Percentiles rank a stretch among this genome's conserved stretches.
Evolutionary conservation across 2,113 vertebrate genomes (phyloP).

Genomic region (Chaetodon auriga): DNA sequence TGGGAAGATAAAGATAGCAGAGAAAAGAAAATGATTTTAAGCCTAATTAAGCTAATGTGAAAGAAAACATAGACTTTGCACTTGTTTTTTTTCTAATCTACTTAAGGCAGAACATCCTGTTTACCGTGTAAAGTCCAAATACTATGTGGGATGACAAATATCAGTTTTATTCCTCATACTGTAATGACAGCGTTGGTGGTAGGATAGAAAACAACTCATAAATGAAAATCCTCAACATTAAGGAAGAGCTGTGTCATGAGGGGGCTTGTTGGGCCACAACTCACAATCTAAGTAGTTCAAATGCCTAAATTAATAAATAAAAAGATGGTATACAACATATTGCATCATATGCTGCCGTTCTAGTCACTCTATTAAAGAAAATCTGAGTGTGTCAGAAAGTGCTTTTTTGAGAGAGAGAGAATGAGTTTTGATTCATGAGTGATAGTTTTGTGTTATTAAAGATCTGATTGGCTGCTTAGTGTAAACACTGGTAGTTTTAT

Average conservation of each 20-base stretch:
- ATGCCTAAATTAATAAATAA: neutral
- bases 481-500: constrained; percentile 2
- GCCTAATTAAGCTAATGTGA: neutral
- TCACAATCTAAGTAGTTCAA: neutral
- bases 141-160: neutral
- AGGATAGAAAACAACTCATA: neutral
- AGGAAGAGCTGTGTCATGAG: neutral
- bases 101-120: neutral
- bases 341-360: neutral
- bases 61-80: neutral
- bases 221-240: neutral
- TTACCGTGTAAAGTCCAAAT: neutral
- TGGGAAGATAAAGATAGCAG: constrained; percentile 1
- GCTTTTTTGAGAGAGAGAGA: neutral
- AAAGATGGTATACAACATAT: neutral
- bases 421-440: constrained; percentile 19
- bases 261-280: neutral
- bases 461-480: constrained; percentile 20
- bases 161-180: neutral
- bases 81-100: neutral
- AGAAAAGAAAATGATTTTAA: neutral
- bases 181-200: too few species aligned
- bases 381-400: neutral
- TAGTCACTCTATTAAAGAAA: neutral
- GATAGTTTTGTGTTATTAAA: constrained; percentile 8